Base-by-base conservation (phyloP, 2,888 invertebrate genomes). In the Leucophora obtusa region DNA sequence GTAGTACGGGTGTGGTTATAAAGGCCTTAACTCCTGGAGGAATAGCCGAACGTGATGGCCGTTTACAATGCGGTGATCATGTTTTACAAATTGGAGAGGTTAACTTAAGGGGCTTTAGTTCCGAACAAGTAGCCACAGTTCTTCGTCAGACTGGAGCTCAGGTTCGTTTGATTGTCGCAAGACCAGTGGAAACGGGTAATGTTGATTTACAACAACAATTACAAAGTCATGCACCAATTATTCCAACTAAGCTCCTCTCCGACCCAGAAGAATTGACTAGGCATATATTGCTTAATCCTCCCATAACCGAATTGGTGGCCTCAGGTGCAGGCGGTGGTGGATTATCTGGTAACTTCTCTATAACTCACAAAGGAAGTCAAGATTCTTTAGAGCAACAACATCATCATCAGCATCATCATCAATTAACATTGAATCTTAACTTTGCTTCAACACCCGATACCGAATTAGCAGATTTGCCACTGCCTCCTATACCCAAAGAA, bases 1-100 rank as follows among this genome's bases (percentile, higher is more conserved):
- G 97, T 83, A 98, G 98, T 91, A 99, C 99, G 47, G 99, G 99
- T 47, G 99, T 99, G 75, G 98, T 99, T 77, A 98, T 99, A 86
- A 99, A 99, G 91, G 98, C 98, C 83, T 96, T 99, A 83, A 93
- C 98, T 75, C 98, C 98, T 7, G 99, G 98, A 43, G 98, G 99
- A 82, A 96, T 97, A 17, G 98, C 99, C 50, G 98, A 99, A 90
- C 95, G 95, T 89, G 98, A 99, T 92, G 96, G 96, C 80, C 94
- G 98, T 68, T 92, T 99, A 84, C 97, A 97, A 91, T 96, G 98
- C 91, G 99, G 99, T 9, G 99, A 99, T 91, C 99, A 99, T 91
- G 96, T 99, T 86, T 93, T 99, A 86, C 98, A 99, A 92, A 96
- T 97, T 85, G 96, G 96, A 59, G 96, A 98, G 85, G 96, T 98